These are phyloP conservation scores for Strigops habroptila DNA, from an alignment of 2,113 vertebrate genomes.

Conservation along the genomic window DNA sequence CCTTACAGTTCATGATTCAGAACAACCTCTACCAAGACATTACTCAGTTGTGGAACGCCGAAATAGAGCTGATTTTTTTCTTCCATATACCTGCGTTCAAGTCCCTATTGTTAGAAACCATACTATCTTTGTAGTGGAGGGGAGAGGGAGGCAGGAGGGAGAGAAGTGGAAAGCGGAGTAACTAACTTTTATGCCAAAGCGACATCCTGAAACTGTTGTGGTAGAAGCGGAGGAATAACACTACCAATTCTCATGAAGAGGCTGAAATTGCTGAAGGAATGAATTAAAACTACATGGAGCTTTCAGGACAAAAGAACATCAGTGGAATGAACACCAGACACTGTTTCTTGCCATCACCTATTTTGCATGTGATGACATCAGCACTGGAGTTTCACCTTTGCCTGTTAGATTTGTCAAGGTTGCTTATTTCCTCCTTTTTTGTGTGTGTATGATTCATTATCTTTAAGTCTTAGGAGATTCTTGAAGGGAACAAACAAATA, in stretches of 20 bases:
- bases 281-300: neutral
- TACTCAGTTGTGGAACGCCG: accelerated
- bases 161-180: neutral
- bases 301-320: neutral
- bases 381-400: neutral
- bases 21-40: neutral
- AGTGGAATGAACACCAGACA: neutral
- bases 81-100: neutral
- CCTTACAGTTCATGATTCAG: neutral
- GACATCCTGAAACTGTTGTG: neutral
- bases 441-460: neutral
- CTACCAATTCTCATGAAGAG: neutral
- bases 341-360: neutral
- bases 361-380: neutral
- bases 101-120: neutral
- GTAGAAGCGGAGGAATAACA: neutral
- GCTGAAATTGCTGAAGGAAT: neutral
- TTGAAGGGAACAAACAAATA: neutral
- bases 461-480: neutral
- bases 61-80: neutral
- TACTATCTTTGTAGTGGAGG: neutral
- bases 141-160: neutral
- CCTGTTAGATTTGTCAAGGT: neutral
- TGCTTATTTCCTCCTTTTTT: neutral
- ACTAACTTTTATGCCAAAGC: neutral